Evolutionary conservation across 2,888 invertebrate genomes (phyloP).

Genomic region (Cenopis cana): DNA sequence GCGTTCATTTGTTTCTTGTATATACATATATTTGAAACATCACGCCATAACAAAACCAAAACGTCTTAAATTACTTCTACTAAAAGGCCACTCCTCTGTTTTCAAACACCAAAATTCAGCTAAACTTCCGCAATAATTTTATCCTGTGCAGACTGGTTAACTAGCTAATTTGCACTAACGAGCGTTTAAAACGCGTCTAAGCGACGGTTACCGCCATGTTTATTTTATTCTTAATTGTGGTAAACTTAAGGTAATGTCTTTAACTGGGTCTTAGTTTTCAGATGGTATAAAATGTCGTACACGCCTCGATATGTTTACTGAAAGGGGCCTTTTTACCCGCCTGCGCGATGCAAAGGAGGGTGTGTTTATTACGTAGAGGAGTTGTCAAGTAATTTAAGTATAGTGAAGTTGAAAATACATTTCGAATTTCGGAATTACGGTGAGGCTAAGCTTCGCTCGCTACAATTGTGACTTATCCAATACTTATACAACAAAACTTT

Average conservation of each 20-base stretch:
- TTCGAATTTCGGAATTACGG: not conserved
- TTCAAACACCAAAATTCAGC: slow-evolving; percentile 23
- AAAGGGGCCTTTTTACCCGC: not conserved
- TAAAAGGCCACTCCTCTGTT: not conserved
- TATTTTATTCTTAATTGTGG: slow-evolving; percentile 40
- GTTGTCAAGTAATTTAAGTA: not conserved
- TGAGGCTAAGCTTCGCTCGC: not conserved
- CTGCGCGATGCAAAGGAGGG: too few relatives aligned
- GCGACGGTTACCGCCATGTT: slow-evolving; percentile 14
- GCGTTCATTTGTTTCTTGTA: too few relatives aligned
- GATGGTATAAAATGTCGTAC: not conserved
- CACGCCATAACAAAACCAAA: not conserved
- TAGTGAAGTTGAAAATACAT: not conserved
- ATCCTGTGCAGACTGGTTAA: slow-evolving; percentile 32
- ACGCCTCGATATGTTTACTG: not conserved
- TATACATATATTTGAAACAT: not conserved
- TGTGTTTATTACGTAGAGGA: not conserved
- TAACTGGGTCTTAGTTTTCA: not conserved
- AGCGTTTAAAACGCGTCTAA: slow-evolving; percentile 30
- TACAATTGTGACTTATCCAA: not conserved
- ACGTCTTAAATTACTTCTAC: not conserved
- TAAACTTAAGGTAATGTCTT: slow-evolving; percentile 22
- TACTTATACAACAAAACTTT: not conserved
- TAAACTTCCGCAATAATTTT: slow-evolving; percentile 33
- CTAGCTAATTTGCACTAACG: slow-evolving; percentile 29